Conservation (phyloP, 1,140 invertebrate genomes). For the Acarapis woodi region DNA sequence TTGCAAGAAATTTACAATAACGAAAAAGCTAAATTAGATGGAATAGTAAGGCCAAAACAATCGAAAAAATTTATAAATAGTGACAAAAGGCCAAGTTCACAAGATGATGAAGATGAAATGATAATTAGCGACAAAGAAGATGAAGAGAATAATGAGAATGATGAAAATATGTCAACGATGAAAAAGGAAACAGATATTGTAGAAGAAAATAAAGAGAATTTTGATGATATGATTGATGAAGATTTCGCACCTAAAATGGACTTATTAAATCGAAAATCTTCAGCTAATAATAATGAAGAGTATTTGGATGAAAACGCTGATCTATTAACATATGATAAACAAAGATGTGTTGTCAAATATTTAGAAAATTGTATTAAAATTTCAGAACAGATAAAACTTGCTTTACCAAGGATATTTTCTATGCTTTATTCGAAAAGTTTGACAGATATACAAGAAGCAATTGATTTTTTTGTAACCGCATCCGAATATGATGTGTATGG, state of each 20-base stretch:
- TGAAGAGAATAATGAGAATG: slow-evolving; percentile 11
- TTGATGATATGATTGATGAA: slow-evolving; percentile 3
- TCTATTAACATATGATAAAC: slow-evolving; percentile 16
- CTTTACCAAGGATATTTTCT: slow-evolving; percentile 34
- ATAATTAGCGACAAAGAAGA: slow-evolving; percentile 17
- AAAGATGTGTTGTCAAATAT: slow-evolving; percentile 17
- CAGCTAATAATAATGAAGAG: slow-evolving; percentile 13
- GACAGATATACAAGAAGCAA: slow-evolving; percentile 47
- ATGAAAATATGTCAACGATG: slow-evolving; percentile 1
- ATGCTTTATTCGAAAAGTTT: slow-evolving; percentile 39
- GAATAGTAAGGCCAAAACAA: not conserved
- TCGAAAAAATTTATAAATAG: not conserved
- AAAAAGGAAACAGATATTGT: slow-evolving; percentile 17
- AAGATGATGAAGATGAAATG: not conserved
- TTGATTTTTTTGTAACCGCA: slow-evolving; percentile 48
- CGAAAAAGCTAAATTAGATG: not conserved
- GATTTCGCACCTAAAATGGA: slow-evolving; percentile 11
- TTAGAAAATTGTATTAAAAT: slow-evolving; percentile 32
- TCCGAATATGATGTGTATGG: slow-evolving; percentile 42
- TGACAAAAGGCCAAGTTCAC: not conserved
- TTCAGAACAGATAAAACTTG: slow-evolving; percentile 29
- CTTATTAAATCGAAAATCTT: not conserved
- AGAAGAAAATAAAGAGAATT: slow-evolving; percentile 8
- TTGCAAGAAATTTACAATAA: slow-evolving; percentile 14
- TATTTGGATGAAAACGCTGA: slow-evolving; percentile 4